These are phyloP conservation scores for Trachythela sp. DNA, from an alignment of 64 coral and sea anemone genomes.

Conservation along the genomic window DNA sequence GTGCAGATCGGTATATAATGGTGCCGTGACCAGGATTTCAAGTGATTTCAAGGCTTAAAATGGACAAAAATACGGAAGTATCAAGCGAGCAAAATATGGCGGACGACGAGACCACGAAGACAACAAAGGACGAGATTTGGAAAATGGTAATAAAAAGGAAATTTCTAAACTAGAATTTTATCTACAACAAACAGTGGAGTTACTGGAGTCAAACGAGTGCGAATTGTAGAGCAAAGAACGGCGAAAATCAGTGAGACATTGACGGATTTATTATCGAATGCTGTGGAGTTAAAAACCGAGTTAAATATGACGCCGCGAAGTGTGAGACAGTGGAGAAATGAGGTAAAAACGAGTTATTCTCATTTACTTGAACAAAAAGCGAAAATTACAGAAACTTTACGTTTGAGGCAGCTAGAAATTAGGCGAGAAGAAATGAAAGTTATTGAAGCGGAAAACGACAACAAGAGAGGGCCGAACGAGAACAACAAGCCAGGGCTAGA, in stretches of 20 bases:
- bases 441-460: too few relatives aligned
- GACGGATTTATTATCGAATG: not conserved
- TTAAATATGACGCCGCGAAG: not conserved
- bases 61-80: too few relatives aligned
- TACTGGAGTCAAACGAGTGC: not conserved
- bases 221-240: too few relatives aligned
- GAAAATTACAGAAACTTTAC: not conserved
- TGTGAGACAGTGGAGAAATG: constrained; percentile 16
- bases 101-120: too few relatives aligned
- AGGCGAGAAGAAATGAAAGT: not conserved
- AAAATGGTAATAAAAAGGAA: not conserved
- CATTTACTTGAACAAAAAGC: too few relatives aligned
- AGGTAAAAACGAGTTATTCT: not conserved
- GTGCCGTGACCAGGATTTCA: too few relatives aligned
- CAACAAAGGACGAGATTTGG: too few relatives aligned
- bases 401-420: not conserved
- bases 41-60: too few relatives aligned
- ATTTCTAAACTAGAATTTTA: constrained; percentile 22
- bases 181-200: not conserved
- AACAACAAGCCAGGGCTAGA: not conserved
- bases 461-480: not conserved
- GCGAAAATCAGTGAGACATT: not conserved
- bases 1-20: too few relatives aligned
- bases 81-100: too few relatives aligned
- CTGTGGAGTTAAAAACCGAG: constrained; percentile 29